Conservation (phyloP, 2,113 vertebrate species). For the Ailurus styani region DNA sequence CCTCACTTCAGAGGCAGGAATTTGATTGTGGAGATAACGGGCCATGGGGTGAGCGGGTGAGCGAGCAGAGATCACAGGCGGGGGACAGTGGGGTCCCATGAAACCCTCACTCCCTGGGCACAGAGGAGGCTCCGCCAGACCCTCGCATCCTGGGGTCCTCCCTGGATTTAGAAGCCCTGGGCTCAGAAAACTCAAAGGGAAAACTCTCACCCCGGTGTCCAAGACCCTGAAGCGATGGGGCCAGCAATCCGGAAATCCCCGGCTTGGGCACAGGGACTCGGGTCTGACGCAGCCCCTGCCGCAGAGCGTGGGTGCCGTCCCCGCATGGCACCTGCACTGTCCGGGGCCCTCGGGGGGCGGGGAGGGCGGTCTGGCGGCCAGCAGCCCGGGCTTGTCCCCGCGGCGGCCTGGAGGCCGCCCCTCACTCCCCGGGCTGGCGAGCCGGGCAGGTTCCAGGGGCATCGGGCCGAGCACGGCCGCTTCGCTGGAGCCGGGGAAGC, state of each 20-base stretch:
- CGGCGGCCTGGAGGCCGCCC: accelerated
- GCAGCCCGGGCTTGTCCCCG: neutral
- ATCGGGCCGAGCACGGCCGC: neutral
- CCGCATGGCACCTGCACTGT: neutral
- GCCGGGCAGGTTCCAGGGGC: neutral
- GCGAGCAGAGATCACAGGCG: neutral
- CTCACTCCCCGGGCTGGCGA: neutral
- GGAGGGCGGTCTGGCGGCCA: neutral
- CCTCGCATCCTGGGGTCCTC: neutral
- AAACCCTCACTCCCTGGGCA: neutral
- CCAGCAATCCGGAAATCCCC: neutral
- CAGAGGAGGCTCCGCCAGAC: neutral
- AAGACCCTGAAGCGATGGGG: neutral
- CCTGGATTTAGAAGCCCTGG: neutral
- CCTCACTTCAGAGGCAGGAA: neutral
- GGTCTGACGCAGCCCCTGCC: neutral
- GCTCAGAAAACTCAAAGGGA: neutral
- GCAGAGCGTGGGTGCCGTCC: accelerated
- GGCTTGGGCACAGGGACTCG: neutral
- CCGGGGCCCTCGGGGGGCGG: no score
- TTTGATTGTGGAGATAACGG: neutral
- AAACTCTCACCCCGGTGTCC: neutral
- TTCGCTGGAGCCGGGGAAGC: neutral
- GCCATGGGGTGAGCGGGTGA: neutral
- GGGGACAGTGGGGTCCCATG: neutral